Percentiles rank a stretch among this genome's conserved stretches.
Evolutionary conservation across 2,113 vertebrate species (phyloP).

Genomic region (Thermophis baileyi): DNA sequence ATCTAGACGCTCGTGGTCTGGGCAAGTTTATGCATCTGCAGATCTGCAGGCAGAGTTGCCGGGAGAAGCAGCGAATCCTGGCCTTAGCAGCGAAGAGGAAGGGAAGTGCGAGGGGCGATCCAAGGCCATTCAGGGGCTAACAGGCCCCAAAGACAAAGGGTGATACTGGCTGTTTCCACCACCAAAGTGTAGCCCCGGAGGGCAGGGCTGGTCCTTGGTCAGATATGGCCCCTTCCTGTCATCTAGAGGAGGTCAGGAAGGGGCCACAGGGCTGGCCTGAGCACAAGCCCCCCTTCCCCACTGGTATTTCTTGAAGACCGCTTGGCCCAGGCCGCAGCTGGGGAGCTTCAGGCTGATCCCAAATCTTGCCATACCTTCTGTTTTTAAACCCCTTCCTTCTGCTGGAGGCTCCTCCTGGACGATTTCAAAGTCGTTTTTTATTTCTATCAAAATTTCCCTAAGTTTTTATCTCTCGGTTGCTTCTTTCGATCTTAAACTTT

Average conservation of each 20-base stretch:
- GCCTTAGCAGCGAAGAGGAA: neutral
- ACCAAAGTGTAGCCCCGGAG: neutral
- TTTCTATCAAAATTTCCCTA: neutral
- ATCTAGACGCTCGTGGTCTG: neutral
- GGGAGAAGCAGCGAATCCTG: neutral
- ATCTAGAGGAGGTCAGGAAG: neutral
- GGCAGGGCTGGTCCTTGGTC: neutral
- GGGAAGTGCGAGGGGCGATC: neutral
- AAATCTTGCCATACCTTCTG: neutral
- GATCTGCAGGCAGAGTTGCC: neutral
- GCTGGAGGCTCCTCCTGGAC: neutral
- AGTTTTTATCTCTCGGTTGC: neutral
- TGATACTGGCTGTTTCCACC: neutral
- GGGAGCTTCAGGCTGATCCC: neutral
- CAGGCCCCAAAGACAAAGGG: neutral
- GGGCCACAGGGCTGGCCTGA: neutral
- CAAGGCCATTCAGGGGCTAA: neutral
- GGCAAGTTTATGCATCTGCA: fast-evolving
- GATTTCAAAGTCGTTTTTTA: neutral
- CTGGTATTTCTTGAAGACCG: neutral
- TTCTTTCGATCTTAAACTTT: neutral
- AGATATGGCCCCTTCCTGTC: neutral
- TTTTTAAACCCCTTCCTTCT: neutral
- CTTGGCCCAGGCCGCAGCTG: neutral
- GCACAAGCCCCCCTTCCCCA: neutral